Percentiles rank a stretch among this genome's conserved stretches.
These are phyloP conservation scores for Corythoichthys intestinalis DNA, from an alignment of 2,113 vertebrate species.

Conservation along the genomic window DNA sequence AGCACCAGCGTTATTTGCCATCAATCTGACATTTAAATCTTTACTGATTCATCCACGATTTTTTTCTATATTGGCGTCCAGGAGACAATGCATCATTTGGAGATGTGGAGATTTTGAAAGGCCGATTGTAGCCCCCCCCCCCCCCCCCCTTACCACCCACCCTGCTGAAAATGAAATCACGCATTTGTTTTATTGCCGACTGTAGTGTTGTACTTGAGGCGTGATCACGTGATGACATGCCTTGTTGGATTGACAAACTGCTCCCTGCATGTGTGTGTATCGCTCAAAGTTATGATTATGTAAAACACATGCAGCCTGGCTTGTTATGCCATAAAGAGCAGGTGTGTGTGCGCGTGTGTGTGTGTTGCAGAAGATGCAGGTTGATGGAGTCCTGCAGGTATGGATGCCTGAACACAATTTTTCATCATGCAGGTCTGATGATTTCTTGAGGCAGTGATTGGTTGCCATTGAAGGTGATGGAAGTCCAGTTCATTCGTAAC, in stretches of 20 bases:
- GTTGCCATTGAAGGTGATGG: too few species aligned
- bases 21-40: conserved; percentile 39
- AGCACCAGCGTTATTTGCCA: background rate
- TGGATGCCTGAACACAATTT: background rate
- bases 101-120: conserved; percentile 22
- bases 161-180: conserved; percentile 12
- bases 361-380: conserved; percentile 1
- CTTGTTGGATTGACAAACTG: conserved; percentile 18
- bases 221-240: background rate
- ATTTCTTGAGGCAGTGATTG: background rate
- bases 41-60: conserved; percentile 37
- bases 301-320: background rate
- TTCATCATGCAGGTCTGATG: background rate
- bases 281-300: background rate
- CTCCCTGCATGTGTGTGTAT: background rate
- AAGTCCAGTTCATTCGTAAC: too few species aligned
- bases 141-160: background rate
- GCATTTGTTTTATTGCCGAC: background rate
- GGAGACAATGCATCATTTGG: background rate
- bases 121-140: background rate
- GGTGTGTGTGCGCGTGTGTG: background rate
- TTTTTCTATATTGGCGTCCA: background rate
- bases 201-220: conserved; percentile 9
- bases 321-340: background rate
- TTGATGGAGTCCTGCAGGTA: background rate